A percentile compares a stretch with the other conserved stretches of the same genome.
Evolutionary conservation across 2,113 vertebrate genomes (phyloP).

Genomic region (Paracyprichromis sp.): DNA sequence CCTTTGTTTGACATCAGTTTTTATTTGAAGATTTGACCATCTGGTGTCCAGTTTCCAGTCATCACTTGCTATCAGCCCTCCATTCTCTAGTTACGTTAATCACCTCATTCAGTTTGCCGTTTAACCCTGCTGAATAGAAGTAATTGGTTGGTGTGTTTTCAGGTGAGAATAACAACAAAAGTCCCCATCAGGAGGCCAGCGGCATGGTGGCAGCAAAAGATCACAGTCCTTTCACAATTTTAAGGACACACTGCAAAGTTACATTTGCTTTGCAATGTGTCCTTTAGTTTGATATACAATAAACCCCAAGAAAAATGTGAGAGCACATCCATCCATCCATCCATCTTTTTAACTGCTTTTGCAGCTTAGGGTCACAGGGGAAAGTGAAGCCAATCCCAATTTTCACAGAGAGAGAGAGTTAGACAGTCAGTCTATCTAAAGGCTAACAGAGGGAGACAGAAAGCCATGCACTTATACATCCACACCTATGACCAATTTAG

Average conservation of each 20-base stretch:
- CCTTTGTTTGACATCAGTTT: background rate
- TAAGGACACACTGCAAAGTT: background rate
- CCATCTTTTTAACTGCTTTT: background rate
- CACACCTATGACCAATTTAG: background rate
- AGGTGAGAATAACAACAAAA: background rate
- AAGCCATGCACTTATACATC: background rate
- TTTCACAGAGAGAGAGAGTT: background rate
- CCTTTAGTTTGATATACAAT: background rate
- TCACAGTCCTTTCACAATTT: background rate
- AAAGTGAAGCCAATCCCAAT: background rate
- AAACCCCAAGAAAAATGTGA: background rate
- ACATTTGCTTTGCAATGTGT: background rate
- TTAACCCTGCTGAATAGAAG: background rate
- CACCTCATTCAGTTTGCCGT: background rate
- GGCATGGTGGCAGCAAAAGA: background rate
- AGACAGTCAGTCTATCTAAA: background rate
- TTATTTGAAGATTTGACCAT: background rate
- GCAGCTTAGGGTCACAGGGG: background rate
- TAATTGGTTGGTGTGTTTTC: background rate
- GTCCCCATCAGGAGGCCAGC: background rate
- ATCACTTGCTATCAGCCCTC: background rate
- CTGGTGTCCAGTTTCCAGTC: background rate
- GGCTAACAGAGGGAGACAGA: background rate
- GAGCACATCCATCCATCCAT: background rate
- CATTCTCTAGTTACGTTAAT: background rate